Percentiles rank a stretch among this genome's conserved stretches.
phyloP scores from a whole-genome alignment of 1,140 invertebrate genomes.

The Panagrolaimus sp. region DNA sequence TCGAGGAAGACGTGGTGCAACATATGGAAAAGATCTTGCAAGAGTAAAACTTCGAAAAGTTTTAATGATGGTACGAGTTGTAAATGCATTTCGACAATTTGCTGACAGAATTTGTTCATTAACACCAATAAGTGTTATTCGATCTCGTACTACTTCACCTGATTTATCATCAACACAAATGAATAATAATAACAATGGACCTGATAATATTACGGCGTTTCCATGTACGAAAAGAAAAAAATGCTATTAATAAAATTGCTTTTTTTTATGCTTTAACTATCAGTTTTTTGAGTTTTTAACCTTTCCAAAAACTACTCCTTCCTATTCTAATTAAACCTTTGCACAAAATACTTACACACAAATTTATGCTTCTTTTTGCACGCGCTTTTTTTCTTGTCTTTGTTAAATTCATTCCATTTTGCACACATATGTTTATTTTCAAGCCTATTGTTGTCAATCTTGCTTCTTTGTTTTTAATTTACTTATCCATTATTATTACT shows the following conservation, averaged over 20 bases:
- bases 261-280: conserved; percentile 14
- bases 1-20: conserved; percentile 42
- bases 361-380: too few species aligned
- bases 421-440: too few species aligned
- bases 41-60: conserved; percentile 53
- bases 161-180: too few species aligned
- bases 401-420: too few species aligned
- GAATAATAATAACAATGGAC: background rate
- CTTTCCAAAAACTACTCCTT: conserved; percentile 3
- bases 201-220: conserved; percentile 18
- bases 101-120: conserved; percentile 28
- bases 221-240: conserved; percentile 19
- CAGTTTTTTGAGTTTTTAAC: conserved; percentile 14
- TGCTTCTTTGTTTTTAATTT: too few species aligned
- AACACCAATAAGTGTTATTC: conserved; percentile 25
- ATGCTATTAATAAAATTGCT: too few species aligned
- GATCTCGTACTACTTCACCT: conserved; percentile 28
- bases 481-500: too few species aligned
- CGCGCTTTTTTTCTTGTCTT: too few species aligned
- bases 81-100: conserved; percentile 42
- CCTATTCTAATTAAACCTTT: background rate
- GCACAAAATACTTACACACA: too few species aligned
- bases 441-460: too few species aligned
- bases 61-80: conserved; percentile 49
- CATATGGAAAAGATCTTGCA: conserved; percentile 38